Percentiles rank a stretch among this genome's conserved stretches.
phyloP scores from a whole-genome alignment of 2,888 invertebrate genomes.

The Neelides folsomi region DNA sequence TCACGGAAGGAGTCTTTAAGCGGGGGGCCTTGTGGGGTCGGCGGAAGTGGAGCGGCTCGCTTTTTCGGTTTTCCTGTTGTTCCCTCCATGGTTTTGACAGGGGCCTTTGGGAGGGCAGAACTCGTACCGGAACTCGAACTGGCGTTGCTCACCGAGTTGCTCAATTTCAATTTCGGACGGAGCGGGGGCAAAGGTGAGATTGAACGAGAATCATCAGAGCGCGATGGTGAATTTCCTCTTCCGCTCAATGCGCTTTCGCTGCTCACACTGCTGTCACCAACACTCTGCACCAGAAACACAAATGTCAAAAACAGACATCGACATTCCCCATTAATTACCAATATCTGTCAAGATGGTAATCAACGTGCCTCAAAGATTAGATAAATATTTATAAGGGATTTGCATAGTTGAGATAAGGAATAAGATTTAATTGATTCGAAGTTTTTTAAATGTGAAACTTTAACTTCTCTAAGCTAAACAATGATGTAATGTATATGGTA shows the following conservation, averaged over 20 bases:
- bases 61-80: conserved; percentile 20
- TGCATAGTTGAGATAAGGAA: too few species aligned
- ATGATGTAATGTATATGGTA: too few species aligned
- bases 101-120: conserved; percentile 14
- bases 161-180: conserved; percentile 18
- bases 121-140: conserved; percentile 19
- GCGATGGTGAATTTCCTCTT: conserved; percentile 46
- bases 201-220: conserved; percentile 43
- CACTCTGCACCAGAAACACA: conserved; percentile 33
- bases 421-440: too few species aligned
- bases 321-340: background rate
- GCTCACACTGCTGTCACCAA: conserved; percentile 41
- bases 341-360: background rate
- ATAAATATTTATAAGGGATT: background rate
- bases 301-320: conserved; percentile 2
- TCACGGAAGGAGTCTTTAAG: conserved; percentile 26
- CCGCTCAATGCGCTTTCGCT: conserved; percentile 43
- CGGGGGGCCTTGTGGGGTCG: conserved; percentile 19
- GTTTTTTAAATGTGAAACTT: too few species aligned
- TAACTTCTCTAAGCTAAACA: too few species aligned
- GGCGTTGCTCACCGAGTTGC: conserved; percentile 20
- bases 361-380: background rate
- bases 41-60: conserved; percentile 32
- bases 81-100: conserved; percentile 1
- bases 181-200: conserved; percentile 32